These are phyloP conservation scores for Coecobrya sp. DNA, from an alignment of 2,888 invertebrate species.

Conservation along the genomic window DNA sequence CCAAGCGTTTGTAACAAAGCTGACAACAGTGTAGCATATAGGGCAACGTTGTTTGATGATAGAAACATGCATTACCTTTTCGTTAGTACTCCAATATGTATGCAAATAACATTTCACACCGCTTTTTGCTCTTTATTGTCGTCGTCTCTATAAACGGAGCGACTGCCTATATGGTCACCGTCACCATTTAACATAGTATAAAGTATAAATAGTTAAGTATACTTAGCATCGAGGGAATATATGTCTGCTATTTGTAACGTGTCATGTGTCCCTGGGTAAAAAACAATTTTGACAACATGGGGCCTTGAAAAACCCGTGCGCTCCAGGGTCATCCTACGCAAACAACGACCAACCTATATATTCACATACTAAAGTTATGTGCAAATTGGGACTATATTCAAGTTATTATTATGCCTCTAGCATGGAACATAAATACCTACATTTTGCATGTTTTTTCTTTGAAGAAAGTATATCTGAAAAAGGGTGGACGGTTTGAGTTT, in stretches of 20 bases:
- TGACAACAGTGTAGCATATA: no score
- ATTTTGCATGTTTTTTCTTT: background rate
- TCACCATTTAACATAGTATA: background rate
- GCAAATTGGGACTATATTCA: background rate
- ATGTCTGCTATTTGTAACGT: conserved; percentile 4
- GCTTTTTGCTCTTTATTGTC: no score
- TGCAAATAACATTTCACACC: no score
- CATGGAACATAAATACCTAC: background rate
- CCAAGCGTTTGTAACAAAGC: no score
- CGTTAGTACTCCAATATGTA: no score
- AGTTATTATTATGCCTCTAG: background rate
- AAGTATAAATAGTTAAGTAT: background rate
- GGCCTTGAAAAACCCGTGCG: conserved; percentile 70
- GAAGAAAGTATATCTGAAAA: background rate
- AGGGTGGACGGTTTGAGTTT: background rate
- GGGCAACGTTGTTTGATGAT: no score
- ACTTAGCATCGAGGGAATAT: background rate
- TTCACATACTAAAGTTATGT: background rate
- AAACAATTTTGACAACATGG: conserved; percentile 72
- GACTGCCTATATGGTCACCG: background rate
- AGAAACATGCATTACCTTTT: no score
- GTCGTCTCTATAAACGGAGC: no score
- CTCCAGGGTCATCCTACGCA: conserved; percentile 79
- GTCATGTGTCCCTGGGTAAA: conserved; percentile 57
- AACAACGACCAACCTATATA: conserved; percentile 44